Conservation (phyloP, 2,888 invertebrate species). For the Embidobia sp. region DNA sequence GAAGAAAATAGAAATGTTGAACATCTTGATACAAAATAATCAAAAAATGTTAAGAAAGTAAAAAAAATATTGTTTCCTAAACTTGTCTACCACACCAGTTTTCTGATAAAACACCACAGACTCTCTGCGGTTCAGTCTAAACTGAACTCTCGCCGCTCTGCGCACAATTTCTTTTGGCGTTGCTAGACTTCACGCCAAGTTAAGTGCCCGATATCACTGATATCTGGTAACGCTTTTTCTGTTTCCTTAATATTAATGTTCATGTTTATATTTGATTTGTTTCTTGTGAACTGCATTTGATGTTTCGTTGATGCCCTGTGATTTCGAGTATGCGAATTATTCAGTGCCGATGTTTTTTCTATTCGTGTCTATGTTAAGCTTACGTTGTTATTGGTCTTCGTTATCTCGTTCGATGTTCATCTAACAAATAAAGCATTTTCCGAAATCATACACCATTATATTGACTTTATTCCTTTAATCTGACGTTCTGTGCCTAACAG, state of each 20-base stretch:
- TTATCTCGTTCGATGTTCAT: conserved; percentile 27
- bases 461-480: conserved; percentile 22
- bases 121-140: conserved; percentile 3
- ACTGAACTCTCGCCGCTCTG: conserved; percentile 25
- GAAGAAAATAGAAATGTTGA: too few species aligned
- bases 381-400: conserved; percentile 49
- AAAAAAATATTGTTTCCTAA: too few species aligned
- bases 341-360: conserved; percentile 41
- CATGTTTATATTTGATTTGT: conserved; percentile 35
- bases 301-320: conserved; percentile 46
- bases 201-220: conserved; percentile 7
- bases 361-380: conserved; percentile 39
- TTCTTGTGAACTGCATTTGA: conserved; percentile 53
- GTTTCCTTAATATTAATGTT: conserved; percentile 37
- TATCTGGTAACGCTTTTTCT: conserved; percentile 32
- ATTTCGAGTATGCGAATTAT: conserved; percentile 27
- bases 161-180: conserved; percentile 37
- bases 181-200: conserved; percentile 45
- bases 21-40: too few species aligned
- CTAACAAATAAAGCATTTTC: conserved; percentile 30
- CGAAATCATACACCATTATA: conserved; percentile 6
- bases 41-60: too few species aligned
- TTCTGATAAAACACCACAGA: conserved; percentile 1
- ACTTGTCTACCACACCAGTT: too few species aligned
- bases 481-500: too few species aligned